These are phyloP conservation scores for Alfaro cultratus DNA, from an alignment of 2,797 vertebrate species.

Conservation along the genomic window DNA sequence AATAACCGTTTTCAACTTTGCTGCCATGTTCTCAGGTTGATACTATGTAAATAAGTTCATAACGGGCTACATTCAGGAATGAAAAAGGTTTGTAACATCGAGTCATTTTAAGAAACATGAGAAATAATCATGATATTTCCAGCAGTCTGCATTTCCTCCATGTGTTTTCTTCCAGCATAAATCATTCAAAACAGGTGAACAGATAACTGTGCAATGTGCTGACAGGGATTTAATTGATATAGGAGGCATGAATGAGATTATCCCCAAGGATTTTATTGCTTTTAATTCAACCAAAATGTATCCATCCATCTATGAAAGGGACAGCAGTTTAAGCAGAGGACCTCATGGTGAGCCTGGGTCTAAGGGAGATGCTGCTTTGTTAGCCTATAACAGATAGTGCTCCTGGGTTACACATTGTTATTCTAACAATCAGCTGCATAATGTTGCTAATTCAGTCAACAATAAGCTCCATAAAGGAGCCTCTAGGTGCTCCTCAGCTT, in stretches of 20 bases:
- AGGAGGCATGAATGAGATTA: background rate
- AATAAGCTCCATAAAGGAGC: conserved; percentile 16
- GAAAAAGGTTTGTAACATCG: background rate
- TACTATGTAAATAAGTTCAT: background rate
- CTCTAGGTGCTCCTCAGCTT: conserved; percentile 36
- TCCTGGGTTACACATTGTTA: background rate
- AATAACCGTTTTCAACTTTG: background rate
- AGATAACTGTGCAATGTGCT: background rate
- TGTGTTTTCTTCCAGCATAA: background rate
- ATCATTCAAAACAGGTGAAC: background rate
- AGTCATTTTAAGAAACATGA: background rate
- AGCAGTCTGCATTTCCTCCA: background rate
- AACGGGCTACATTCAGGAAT: background rate
- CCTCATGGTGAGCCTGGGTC: background rate
- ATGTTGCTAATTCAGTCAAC: conserved; percentile 19
- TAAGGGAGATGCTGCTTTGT: background rate
- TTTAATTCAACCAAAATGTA: background rate
- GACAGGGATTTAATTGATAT: background rate
- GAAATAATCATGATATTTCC: background rate
- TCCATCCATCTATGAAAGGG: background rate
- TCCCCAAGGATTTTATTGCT: background rate
- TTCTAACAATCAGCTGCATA: conserved; percentile 2
- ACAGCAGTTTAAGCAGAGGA: background rate
- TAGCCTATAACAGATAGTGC: conserved; percentile 2
- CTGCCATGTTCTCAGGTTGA: background rate